Evolutionary conservation across 2,797 vertebrate species (phyloP), one percentile per base, ranked within the genome.

Genomic region (Coregonus suidteri): DNA sequence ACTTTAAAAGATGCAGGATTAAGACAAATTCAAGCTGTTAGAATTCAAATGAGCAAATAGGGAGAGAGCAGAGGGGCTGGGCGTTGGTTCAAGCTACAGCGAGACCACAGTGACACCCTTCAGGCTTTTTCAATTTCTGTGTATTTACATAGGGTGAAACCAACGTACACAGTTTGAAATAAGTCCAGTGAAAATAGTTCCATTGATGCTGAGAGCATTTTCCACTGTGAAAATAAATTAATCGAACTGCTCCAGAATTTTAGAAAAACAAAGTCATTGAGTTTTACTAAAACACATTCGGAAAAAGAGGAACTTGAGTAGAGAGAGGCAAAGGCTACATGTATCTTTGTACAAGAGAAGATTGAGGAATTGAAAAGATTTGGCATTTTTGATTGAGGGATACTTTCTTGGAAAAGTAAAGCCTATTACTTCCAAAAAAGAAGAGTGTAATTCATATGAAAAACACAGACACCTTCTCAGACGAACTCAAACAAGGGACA

Each of bases 401-500:
- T 25, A 25, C 25, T 41, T 41, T 41, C 54, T 56, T 14, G 3
- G 64, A 30, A 14, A 65, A 31, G 64, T 31, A 65, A 30, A 25
- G 2, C 11, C 54, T 11, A 30, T 31, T n/a, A 41, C 16, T 35
- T 37, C 31, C 15, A 56, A n/a, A 20, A 59, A 56, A 56, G 5
- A 59, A 18, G 0, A 59, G 5, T 7, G 5, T 47, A 47, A 5
- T n/a, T 35, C n/a, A 30, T 47, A 54, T 79, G 78, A 67, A 77
- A 18, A 47, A 47, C 77, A 74, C 54, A 37, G 54, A 35, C 54
- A 68, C 37, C 72, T 52, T 79, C 54, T 82, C 25, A 73, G 64
- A 34, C 78, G 78, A 87, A 80, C 82, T 86, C 52, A 68, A 86
- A 91, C 88, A 87, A 89, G 81, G 76, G 75, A n/a, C 47, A 41